phyloP scores from a whole-genome alignment of 2,113 vertebrate genomes.

The Butorides virescens region DNA sequence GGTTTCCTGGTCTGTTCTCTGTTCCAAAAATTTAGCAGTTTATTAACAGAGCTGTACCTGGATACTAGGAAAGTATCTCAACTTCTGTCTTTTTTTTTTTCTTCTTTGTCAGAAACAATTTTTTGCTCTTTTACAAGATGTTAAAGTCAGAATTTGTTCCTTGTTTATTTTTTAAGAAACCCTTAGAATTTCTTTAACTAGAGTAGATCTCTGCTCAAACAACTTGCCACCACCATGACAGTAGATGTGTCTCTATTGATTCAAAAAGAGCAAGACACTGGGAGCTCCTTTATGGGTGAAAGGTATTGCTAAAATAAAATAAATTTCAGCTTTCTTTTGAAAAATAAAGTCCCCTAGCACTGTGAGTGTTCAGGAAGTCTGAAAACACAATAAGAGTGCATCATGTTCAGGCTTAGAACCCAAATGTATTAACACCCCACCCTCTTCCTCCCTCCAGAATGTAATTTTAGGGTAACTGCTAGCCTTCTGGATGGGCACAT shows the following conservation, averaged over 20 bases:
- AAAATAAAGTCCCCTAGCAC: background rate
- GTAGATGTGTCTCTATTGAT: background rate
- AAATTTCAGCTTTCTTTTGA: background rate
- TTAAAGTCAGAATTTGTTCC: background rate
- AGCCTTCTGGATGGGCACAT: background rate
- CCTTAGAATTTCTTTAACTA: background rate
- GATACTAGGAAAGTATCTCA: background rate
- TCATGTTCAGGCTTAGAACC: background rate
- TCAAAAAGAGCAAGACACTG: background rate
- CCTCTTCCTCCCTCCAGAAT: background rate
- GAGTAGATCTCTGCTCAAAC: background rate
- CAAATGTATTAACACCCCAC: background rate
- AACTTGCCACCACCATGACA: background rate
- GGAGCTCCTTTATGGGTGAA: background rate
- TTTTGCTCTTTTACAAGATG: background rate
- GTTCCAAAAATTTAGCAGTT: background rate
- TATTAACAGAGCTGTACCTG: background rate
- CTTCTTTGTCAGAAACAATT: background rate
- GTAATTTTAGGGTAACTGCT: background rate
- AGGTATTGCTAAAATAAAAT: background rate
- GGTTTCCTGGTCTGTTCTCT: background rate
- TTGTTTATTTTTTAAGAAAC: background rate
- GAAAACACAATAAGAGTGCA: background rate
- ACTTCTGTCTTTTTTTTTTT: background rate
- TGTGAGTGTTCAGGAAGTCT: background rate